Evolutionary conservation across 1,140 invertebrate genomes (phyloP).

Genomic region (Caenorhabditis briggsae): DNA sequence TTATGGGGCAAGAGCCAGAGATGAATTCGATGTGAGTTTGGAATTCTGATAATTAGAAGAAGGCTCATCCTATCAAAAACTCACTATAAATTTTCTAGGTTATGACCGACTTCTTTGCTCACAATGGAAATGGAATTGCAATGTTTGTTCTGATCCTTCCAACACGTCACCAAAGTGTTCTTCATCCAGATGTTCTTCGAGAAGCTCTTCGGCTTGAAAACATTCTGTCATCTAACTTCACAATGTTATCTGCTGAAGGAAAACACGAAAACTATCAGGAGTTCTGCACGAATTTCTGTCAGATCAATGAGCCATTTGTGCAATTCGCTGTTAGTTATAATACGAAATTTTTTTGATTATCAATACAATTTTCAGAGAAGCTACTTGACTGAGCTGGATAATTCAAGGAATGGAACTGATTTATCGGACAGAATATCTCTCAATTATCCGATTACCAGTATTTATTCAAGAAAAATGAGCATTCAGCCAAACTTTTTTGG

Average conservation of each 20-base stretch:
- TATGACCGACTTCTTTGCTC: constrained; percentile 56
- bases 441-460: constrained; percentile 64
- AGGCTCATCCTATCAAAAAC: too few relatives aligned
- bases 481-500: constrained; percentile 60
- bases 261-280: constrained; percentile 70
- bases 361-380: constrained; percentile 58
- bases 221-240: constrained; percentile 70
- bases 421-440: constrained; percentile 64
- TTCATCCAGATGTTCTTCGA: constrained; percentile 48
- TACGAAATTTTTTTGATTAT: not conserved
- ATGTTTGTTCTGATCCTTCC: constrained; percentile 50
- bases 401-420: constrained; percentile 34
- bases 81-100: not conserved
- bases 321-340: constrained; percentile 59
- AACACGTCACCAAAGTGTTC: constrained; percentile 37
- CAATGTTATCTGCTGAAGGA: constrained; percentile 63
- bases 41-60: too few relatives aligned
- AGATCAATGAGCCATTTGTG: constrained; percentile 75
- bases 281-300: constrained; percentile 74
- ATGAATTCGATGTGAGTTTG: constrained; percentile 51
- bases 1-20: constrained; percentile 57
- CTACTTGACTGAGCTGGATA: constrained; percentile 54
- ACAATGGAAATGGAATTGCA: constrained; percentile 60
- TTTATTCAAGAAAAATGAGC: constrained; percentile 65
- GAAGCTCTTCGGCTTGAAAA: constrained; percentile 72